Conservation (phyloP, 2,888 invertebrate genomes). For the Chalcosyrphus nemorum region DNA sequence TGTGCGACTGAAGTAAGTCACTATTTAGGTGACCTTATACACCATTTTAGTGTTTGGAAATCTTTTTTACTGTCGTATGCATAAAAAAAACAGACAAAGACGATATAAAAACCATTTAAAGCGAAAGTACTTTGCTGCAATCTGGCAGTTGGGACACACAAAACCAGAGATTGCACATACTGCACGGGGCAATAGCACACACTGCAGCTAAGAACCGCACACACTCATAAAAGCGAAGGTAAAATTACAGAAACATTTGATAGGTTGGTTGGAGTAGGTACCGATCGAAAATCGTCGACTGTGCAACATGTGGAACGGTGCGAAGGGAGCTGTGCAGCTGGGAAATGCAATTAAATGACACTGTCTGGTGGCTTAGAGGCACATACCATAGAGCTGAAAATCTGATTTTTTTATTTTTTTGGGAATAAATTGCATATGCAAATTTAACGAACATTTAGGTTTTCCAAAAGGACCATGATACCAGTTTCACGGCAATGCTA, state of each 20-base stretch:
- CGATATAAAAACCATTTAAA: slow-evolving; percentile 27
- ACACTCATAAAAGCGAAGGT: slow-evolving; percentile 39
- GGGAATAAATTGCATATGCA: background rate
- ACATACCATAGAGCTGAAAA: background rate
- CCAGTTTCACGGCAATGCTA: background rate
- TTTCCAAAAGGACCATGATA: background rate
- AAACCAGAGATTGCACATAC: slow-evolving; percentile 39
- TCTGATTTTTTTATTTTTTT: background rate
- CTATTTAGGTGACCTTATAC: slow-evolving; percentile 5
- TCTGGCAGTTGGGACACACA: slow-evolving; percentile 39
- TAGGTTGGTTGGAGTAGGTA: background rate
- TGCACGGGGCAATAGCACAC: slow-evolving; percentile 4
- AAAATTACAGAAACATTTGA: slow-evolving; percentile 30
- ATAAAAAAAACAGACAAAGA: background rate
- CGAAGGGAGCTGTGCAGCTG: background rate
- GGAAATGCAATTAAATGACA: slow-evolving; percentile 36
- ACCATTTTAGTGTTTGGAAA: background rate
- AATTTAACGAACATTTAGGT: background rate
- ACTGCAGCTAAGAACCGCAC: slow-evolving; percentile 30
- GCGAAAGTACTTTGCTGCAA: slow-evolving; percentile 47
- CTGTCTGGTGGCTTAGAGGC: background rate
- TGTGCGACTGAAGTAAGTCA: background rate
- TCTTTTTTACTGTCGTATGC: background rate
- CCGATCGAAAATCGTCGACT: slow-evolving; percentile 16
- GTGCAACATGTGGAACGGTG: slow-evolving; percentile 39